Base-by-base conservation (phyloP, 2,888 invertebrate species). In the Tiliacea citrago region DNA sequence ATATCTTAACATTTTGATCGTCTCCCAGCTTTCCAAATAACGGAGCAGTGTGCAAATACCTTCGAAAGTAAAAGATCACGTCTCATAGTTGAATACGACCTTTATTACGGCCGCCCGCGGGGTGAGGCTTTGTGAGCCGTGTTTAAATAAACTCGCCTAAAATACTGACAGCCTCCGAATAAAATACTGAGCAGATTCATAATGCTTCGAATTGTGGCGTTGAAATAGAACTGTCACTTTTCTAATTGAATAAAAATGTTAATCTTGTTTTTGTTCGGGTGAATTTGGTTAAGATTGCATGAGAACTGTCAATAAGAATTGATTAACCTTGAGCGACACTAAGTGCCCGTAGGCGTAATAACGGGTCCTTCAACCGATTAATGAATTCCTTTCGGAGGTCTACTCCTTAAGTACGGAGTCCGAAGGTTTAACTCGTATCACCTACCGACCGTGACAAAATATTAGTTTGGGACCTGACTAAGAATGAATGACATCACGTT, bases 31-130 rank as follows among this genome's bases (percentile, higher is more conserved):
- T 68, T 47, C 12, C 24, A 49, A 61, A 60, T 4, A 82, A 29
- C 39, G 75, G 7, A 61, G 10, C 70, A 78, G 77, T 86, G 73
- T 71, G 55, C 16, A 67, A 62, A 55, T 63, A 75, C 83, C 87
- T 71, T 83, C 53, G 62, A 73, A 81, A 79, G 77, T 74, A 73
- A 86, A 84, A 84, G 85, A 85, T 86, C 87, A 76, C 86, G 79
- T 79, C 81, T 83, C 77, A 71, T 81, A 85, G 85, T 86, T 80
- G 87, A 86, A 87, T 75, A 73, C 65, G 79, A 79, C 86, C 87
- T 81, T 87, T 87, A 87, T 86, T 87, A 86, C 78, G 77, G 55
- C 78, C 81, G 68, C 86, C 86, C 77, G 77, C 70, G 71, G 86
- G 68, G 87, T 29, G 63, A 55, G 65, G 79, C 84, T 84, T 86